Evolutionary conservation across 2,888 invertebrate genomes (phyloP).

Genomic region (Andrena marginata): DNA sequence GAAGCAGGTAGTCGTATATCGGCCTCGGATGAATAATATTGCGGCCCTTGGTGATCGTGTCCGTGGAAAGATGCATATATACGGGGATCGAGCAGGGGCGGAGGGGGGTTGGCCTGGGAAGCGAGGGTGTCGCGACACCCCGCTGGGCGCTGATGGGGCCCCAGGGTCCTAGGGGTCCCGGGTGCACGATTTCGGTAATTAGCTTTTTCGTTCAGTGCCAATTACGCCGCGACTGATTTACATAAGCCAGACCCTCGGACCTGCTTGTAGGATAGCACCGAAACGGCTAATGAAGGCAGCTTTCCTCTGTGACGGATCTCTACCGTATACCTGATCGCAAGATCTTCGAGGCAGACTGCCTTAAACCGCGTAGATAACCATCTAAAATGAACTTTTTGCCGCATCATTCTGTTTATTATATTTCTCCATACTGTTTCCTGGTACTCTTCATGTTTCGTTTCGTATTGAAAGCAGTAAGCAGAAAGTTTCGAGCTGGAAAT

Average conservation of each 20-base stretch:
- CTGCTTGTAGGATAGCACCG: conserved; percentile 48
- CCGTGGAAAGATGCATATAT: conserved; percentile 66
- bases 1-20: conserved; percentile 75
- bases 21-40: conserved; percentile 74
- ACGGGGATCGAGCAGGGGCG: conserved; percentile 26
- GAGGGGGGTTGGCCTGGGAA: conserved; percentile 48
- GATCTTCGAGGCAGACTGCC: conserved; percentile 8
- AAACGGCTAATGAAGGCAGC: conserved; percentile 75
- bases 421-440: no score
- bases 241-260: conserved; percentile 74
- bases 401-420: no score
- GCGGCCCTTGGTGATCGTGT: conserved; percentile 70
- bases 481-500: no score
- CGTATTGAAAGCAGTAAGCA: no score
- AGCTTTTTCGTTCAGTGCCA: conserved; percentile 83
- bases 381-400: no score
- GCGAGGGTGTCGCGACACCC: conserved; percentile 78
- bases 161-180: conserved; percentile 71
- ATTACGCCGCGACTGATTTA: conserved; percentile 82
- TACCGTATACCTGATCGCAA: conserved; percentile 36
- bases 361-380: not conserved
- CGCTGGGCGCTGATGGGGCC: conserved; percentile 78
- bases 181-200: conserved; percentile 81
- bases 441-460: no score
- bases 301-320: conserved; percentile 64